Conservation (phyloP, 2,113 vertebrate genomes). For the Epinephelus fuscoguttatus region DNA sequence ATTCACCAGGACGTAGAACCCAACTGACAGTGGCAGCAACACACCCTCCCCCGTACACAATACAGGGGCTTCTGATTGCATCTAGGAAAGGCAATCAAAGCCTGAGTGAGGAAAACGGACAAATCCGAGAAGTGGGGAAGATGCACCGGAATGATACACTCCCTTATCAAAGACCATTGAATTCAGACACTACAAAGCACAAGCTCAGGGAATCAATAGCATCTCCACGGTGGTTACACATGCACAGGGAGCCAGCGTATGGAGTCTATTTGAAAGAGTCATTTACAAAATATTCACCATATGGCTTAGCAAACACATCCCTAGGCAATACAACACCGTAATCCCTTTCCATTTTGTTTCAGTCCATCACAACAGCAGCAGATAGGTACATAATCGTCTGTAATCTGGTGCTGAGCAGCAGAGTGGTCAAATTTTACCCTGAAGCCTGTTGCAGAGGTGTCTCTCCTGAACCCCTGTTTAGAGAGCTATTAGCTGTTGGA, state of each 20-base stretch:
- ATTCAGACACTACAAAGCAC: slow-evolving; percentile 41
- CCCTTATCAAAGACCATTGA: slow-evolving; percentile 57
- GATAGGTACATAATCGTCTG: slow-evolving; percentile 26
- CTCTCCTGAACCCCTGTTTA: slow-evolving; percentile 67
- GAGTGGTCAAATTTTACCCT: slow-evolving; percentile 49
- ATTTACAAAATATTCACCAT: slow-evolving; percentile 50
- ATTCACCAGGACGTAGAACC: slow-evolving; percentile 65
- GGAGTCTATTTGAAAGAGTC: slow-evolving; percentile 12
- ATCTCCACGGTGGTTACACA: slow-evolving; percentile 25
- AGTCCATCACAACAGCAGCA: slow-evolving; percentile 35
- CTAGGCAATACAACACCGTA: slow-evolving; percentile 27
- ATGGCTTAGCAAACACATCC: slow-evolving; percentile 37
- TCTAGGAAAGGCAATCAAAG: slow-evolving; percentile 72
- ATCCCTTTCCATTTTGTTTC: slow-evolving; percentile 42
- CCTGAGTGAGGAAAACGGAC: slow-evolving; percentile 50
- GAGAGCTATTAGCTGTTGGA: slow-evolving; percentile 74
- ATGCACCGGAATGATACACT: slow-evolving; percentile 63
- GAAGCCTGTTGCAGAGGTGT: slow-evolving; percentile 70
- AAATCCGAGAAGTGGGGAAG: slow-evolving; percentile 50
- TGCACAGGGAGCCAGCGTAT: slow-evolving; percentile 16
- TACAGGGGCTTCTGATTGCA: slow-evolving; percentile 59
- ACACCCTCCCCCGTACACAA: slow-evolving; percentile 48
- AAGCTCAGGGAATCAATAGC: slow-evolving; percentile 56
- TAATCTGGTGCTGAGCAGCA: slow-evolving; percentile 25
- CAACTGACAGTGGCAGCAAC: slow-evolving; percentile 59